phyloP scores from a whole-genome alignment of 2,888 invertebrate species.

The Danaus chrysippus region DNA sequence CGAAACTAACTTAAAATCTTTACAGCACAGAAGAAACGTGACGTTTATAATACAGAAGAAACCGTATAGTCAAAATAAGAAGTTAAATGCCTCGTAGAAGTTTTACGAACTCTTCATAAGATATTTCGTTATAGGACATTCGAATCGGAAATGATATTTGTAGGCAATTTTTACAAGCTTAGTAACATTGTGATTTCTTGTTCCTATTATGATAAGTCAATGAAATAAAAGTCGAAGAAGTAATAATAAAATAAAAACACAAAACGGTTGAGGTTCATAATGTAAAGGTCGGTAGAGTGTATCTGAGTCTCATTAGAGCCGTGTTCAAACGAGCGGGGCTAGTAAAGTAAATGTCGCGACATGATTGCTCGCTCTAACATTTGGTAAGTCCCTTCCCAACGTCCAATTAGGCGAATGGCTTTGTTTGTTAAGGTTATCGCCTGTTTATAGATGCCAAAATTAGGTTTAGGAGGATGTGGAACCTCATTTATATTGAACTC shows the following conservation, averaged over 20 bases:
- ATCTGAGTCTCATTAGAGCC: conserved; percentile 8
- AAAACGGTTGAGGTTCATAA: background rate
- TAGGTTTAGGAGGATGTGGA: conserved; percentile 18
- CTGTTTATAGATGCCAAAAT: conserved; percentile 21
- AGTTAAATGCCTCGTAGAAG: no score
- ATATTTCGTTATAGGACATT: no score
- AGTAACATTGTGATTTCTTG: no score
- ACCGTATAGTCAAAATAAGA: no score
- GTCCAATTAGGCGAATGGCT: conserved; percentile 58
- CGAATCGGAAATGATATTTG: no score
- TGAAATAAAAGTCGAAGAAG: no score
- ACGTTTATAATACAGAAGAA: no score
- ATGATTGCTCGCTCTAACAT: conserved; percentile 64
- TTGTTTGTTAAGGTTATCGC: conserved; percentile 31
- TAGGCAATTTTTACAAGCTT: no score
- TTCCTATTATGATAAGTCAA: no score
- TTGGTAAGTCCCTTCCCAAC: conserved; percentile 45
- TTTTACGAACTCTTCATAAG: no score
- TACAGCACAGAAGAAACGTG: no score
- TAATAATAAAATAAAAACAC: background rate
- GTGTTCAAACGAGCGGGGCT: conserved; percentile 11
- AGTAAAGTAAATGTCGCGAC: conserved; percentile 57
- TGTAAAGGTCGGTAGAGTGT: background rate
- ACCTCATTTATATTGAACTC: conserved; percentile 1
- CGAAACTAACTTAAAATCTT: no score